These are phyloP conservation scores for Pantherophis guttatus DNA, from an alignment of 2,113 vertebrate genomes.

Conservation along the genomic window DNA sequence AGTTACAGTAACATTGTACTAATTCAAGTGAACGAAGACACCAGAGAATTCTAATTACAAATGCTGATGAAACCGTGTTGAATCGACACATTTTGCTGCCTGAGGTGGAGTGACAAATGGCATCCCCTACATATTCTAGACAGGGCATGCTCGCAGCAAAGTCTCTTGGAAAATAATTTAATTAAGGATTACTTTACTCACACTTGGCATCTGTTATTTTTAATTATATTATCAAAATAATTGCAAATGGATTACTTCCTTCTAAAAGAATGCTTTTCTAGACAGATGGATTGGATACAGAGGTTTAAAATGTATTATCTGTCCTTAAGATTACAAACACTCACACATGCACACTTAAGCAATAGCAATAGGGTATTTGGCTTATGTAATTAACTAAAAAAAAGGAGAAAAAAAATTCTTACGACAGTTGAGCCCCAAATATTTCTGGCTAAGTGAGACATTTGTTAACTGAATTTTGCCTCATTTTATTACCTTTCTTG, in stretches of 20 bases:
- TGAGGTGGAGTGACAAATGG: not conserved
- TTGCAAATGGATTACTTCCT: not conserved
- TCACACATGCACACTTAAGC: not conserved
- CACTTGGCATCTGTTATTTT: not conserved
- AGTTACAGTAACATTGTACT: not conserved
- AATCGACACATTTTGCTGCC: not conserved
- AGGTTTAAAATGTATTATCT: not conserved
- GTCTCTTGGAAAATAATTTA: not conserved
- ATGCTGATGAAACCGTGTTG: not conserved
- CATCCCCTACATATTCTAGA: not conserved
- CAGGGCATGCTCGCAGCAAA: not conserved
- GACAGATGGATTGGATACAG: not conserved
- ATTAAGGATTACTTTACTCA: not conserved
- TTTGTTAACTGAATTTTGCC: not conserved
- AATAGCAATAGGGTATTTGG: not conserved
- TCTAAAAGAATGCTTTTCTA: not conserved
- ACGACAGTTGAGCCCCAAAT: not conserved
- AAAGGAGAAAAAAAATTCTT: not conserved
- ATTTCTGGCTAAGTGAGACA: not conserved
- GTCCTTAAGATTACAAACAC: not conserved
- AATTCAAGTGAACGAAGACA: not conserved
- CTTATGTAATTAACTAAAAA: not conserved
- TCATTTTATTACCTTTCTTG: not conserved
- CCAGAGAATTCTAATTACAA: not conserved
- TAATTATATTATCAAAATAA: not conserved